These are phyloP conservation scores for Phrynocephalus forsythii DNA, from an alignment of 2,797 vertebrate species.

Conservation along the genomic window DNA sequence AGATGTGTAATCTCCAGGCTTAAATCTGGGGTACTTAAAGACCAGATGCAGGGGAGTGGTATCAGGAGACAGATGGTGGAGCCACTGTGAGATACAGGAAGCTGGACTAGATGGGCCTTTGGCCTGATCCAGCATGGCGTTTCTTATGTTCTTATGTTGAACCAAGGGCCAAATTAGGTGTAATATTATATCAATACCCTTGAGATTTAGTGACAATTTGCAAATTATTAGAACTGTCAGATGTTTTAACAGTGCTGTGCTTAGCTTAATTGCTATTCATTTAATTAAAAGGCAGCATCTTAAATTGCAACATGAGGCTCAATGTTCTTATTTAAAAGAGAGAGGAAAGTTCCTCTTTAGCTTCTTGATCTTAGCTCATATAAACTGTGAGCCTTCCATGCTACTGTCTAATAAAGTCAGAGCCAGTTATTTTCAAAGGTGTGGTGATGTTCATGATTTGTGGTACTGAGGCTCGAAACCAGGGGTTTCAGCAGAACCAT, in stretches of 20 bases:
- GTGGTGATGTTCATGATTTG: background rate
- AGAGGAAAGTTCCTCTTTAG: background rate
- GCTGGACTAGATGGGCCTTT: too few species aligned
- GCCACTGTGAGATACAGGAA: too few species aligned
- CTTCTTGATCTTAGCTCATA: background rate
- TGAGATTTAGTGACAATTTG: background rate
- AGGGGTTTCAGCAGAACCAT: too few species aligned
- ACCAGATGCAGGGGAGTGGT: too few species aligned
- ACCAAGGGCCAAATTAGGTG: background rate
- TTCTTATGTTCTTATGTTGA: too few species aligned
- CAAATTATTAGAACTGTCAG: background rate
- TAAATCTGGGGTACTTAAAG: too few species aligned
- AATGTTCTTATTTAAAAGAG: background rate
- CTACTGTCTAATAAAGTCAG: background rate
- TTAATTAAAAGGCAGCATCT: background rate
- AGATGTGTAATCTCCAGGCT: too few species aligned
- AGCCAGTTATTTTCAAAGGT: background rate
- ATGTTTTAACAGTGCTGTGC: background rate
- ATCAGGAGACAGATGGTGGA: too few species aligned
- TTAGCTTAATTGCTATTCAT: background rate
- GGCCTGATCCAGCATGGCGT: too few species aligned
- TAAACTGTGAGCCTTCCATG: background rate
- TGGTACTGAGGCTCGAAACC: too few species aligned
- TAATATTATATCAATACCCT: background rate
- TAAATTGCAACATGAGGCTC: background rate